Percentiles rank a stretch among this genome's conserved stretches.
These are phyloP conservation scores for Scelioninae gen. 1 DNA, from an alignment of 2,888 invertebrate species.

Conservation along the genomic window DNA sequence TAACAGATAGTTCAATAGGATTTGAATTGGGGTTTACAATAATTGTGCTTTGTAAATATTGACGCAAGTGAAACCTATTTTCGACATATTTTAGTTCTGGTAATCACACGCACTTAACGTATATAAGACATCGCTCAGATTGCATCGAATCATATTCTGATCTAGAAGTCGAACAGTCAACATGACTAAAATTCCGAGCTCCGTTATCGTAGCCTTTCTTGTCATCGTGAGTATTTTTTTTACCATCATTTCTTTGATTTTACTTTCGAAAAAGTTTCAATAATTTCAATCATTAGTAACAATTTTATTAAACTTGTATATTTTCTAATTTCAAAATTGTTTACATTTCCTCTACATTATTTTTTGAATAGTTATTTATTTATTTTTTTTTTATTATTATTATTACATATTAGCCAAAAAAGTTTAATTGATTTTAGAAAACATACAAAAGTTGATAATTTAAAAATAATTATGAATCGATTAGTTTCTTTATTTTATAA, in stretches of 20 bases:
- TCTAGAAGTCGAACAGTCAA: constrained; percentile 35
- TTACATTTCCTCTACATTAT: not conserved
- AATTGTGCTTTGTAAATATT: constrained; percentile 47
- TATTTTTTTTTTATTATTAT: too few species aligned
- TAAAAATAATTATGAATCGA: too few species aligned
- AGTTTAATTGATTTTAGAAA: not conserved
- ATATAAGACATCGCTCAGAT: constrained; percentile 37
- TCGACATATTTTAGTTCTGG: constrained; percentile 46
- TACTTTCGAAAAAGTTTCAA: not conserved
- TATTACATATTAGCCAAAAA: not conserved
- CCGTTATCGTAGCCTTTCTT: constrained; percentile 12
- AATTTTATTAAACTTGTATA: not conserved
- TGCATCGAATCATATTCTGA: constrained; percentile 12
- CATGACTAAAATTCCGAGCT: constrained; percentile 35
- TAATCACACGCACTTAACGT: constrained; percentile 43
- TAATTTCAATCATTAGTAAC: not conserved
- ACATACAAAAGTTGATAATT: too few species aligned
- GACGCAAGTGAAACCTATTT: constrained; percentile 55
- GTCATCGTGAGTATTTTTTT: constrained; percentile 27
- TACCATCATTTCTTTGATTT: too few species aligned
- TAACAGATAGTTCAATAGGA: constrained; percentile 23
- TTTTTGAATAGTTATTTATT: too few species aligned
- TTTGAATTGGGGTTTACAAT: constrained; percentile 31
- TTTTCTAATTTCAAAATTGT: not conserved
- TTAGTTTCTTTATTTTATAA: too few species aligned